A percentile compares a stretch with the other conserved stretches of the same genome.
Evolutionary conservation across 2,888 invertebrate species (phyloP).

Genomic region (Choreutis nemorana): DNA sequence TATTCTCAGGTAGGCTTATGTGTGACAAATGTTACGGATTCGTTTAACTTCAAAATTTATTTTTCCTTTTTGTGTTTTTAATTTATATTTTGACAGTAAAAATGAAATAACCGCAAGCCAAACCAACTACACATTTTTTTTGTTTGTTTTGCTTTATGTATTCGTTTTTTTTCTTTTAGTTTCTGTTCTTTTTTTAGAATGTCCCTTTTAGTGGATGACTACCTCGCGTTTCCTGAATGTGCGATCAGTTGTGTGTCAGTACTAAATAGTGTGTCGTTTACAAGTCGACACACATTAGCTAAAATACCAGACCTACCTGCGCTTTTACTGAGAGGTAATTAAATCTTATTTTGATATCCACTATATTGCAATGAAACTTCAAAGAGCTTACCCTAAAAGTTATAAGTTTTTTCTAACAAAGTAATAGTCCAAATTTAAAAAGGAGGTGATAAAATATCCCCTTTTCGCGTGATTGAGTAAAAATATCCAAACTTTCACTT

Average conservation of each 20-base stretch:
- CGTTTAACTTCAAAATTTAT: not conserved
- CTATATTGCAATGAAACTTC: not conserved
- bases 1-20: constrained; percentile 31
- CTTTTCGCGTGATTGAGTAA: too few relatives aligned
- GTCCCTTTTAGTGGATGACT: constrained; percentile 55
- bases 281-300: constrained; percentile 33
- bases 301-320: constrained; percentile 40
- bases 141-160: constrained; percentile 19
- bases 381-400: too few relatives aligned
- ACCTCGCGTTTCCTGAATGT: constrained; percentile 54
- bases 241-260: constrained; percentile 63
- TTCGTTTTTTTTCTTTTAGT: constrained; percentile 55
- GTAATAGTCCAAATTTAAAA: too few relatives aligned
- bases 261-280: constrained; percentile 47
- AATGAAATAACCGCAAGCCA: too few relatives aligned
- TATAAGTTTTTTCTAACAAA: not conserved
- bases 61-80: constrained; percentile 1
- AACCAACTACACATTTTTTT: too few relatives aligned
- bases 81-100: too few relatives aligned
- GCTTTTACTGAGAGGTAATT: constrained; percentile 43
- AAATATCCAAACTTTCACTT: too few relatives aligned
- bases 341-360: too few relatives aligned
- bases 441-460: too few relatives aligned
- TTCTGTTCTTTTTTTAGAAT: constrained; percentile 35
- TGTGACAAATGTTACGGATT: not conserved